Conservation (phyloP, 2,113 vertebrate species). For the Procavia capensis region DNA sequence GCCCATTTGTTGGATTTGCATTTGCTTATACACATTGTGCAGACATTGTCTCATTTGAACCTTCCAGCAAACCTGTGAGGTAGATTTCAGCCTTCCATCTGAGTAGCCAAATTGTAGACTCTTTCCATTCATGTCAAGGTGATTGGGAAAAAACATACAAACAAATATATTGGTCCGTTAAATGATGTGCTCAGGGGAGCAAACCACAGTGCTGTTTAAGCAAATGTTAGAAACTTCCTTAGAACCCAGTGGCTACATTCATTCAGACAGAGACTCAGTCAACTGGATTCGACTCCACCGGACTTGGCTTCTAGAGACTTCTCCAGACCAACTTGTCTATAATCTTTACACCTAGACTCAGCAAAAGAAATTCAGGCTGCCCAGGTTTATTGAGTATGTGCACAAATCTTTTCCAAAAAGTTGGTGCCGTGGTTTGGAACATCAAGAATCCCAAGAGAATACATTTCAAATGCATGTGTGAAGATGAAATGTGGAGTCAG, state of each 20-base stretch:
- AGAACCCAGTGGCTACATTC: neutral
- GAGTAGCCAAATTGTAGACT: neutral
- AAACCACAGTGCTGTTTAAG: neutral
- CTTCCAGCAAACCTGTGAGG: neutral
- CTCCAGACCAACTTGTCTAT: neutral
- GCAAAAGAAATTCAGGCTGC: neutral
- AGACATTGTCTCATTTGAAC: neutral
- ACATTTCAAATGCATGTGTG: neutral
- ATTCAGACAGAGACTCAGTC: neutral
- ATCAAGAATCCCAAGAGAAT: conserved; percentile 28
- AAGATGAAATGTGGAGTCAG: conserved; percentile 17
- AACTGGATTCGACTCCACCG: too few species aligned
- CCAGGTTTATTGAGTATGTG: neutral
- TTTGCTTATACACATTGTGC: too few species aligned
- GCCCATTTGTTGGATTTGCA: neutral
- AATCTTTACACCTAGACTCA: neutral
- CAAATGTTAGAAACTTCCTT: neutral
- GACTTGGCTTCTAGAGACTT: neutral
- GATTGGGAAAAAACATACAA: neutral
- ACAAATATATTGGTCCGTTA: neutral
- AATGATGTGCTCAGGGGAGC: neutral
- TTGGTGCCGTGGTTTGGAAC: neutral
- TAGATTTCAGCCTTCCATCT: neutral
- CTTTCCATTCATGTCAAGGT: neutral
- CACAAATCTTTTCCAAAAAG: conserved; percentile 3